Percentiles rank a stretch among this genome's conserved stretches.
Evolutionary conservation across 1,140 invertebrate genomes (phyloP).

Genomic region (Eufriesea mexicana): DNA sequence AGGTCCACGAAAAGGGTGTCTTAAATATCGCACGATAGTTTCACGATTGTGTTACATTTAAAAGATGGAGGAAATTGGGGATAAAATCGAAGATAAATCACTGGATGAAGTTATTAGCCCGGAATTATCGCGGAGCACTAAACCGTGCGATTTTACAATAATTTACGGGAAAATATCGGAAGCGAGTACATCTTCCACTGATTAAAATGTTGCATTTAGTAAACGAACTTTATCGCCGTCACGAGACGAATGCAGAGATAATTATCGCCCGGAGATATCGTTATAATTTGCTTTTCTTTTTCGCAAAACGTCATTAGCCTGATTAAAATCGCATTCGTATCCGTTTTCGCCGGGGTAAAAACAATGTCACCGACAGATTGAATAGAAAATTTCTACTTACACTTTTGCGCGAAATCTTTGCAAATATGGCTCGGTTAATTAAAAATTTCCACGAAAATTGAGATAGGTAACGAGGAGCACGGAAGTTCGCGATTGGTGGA

Average conservation of each 20-base stretch:
- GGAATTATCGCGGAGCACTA: background rate
- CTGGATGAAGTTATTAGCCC: background rate
- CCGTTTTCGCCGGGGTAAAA: background rate
- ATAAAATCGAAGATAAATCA: background rate
- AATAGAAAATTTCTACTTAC: background rate
- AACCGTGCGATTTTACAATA: background rate
- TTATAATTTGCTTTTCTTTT: background rate
- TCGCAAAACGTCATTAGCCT: conserved; percentile 9
- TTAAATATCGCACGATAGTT: rapidly evolving
- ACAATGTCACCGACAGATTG: background rate
- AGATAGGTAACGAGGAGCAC: too few relatives aligned
- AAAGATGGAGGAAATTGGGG: background rate
- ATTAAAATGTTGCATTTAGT: conserved; percentile 13
- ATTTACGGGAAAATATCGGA: background rate
- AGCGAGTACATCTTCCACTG: background rate
- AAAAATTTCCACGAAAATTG: background rate
- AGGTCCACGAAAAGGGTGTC: background rate
- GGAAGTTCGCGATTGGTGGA: too few relatives aligned
- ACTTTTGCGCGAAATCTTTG: background rate
- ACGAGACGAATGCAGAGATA: conserved; percentile 3
- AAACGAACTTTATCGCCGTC: background rate
- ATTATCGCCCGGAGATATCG: conserved; percentile 1
- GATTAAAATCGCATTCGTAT: conserved; percentile 6
- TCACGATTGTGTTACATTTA: background rate
- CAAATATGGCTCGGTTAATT: background rate